Percentiles rank a stretch among this genome's conserved stretches.
Conservation (phyloP, 2,113 vertebrate species). For the Pholis gunnellus region DNA sequence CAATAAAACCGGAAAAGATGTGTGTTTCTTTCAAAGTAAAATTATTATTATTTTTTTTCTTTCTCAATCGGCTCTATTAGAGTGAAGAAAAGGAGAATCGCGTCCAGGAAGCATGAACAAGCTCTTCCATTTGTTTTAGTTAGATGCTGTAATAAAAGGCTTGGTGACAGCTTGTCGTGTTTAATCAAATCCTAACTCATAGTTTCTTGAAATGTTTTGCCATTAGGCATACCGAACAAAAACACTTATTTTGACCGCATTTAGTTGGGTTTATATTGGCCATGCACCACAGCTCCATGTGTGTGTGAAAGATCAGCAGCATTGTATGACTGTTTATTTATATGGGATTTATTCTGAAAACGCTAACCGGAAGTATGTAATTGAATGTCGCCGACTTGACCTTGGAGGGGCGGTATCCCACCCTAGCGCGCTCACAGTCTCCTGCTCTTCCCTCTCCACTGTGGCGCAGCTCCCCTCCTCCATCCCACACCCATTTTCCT, state of each 20-base stretch:
- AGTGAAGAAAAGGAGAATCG: neutral
- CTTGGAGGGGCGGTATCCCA: conserved; percentile 67
- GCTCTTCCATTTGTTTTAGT: neutral
- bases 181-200: neutral
- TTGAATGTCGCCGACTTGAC: conserved; percentile 26
- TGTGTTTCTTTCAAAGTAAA: conserved; percentile 54
- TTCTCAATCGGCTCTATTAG: neutral
- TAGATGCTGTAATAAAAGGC: neutral
- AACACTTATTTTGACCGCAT: neutral
- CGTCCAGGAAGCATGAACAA: neutral
- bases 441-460: conserved; percentile 54
- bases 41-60: neutral
- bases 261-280: neutral
- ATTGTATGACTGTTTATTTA: accelerated
- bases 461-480: conserved; percentile 69
- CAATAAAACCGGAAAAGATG: conserved; percentile 17
- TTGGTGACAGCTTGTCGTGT: neutral
- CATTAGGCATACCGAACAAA: neutral
- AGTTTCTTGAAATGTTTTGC: neutral
- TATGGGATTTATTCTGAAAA: conserved; percentile 25
- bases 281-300: neutral
- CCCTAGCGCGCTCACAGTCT: conserved; percentile 72
- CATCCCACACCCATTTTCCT: conserved; percentile 63
- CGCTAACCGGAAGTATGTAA: neutral
- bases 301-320: no score